Evolutionary conservation across 2,113 vertebrate genomes (phyloP), one percentile per base, ranked within the genome.

Genomic region (Gymnorhina tibicen): DNA sequence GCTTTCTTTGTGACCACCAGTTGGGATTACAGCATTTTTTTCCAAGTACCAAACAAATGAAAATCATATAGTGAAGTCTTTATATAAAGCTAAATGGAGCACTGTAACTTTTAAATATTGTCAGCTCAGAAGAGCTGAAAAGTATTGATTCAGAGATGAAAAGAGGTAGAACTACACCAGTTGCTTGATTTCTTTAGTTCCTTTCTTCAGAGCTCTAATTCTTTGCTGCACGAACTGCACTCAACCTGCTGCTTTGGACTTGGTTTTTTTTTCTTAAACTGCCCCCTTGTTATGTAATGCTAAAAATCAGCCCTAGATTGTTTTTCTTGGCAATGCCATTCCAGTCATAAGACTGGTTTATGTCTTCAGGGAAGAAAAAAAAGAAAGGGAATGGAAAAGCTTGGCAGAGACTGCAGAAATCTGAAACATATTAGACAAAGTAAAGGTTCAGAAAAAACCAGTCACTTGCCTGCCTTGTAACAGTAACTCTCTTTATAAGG

Each of bases 301-400:
- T 97, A 95, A 97, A 97, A 97, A 97, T 95, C 93, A 95, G 95
- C 87, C 87, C 72, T 96, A 89, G 93, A 91, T 94, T 81, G 92
- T 91, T 98, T 97, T 98, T 95, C 91, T 98, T 98, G 98, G 98
- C 98, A 96, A n/a, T 87, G 79, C 49, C 55, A 85, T 93, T 95
- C 27, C 47, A 94, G 97, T 98, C 98, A 98, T 97, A 97, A 95
- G 98, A 98, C 97, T 97, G 77, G 97, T 93, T 98, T 94, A 97
- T 97, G 97, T 97, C 97, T 97, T 97, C 68, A 64, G 68, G 60
- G 84, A 89, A 72, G 84, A 81, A 64, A 68, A 58, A 60, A 70
- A 37, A 50, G 35, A 60, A 17, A 19, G n/a, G 79, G 82, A 84
- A 96, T 81, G 76, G 84, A 96, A 93, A 94, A 84, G 80, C 92